These are phyloP conservation scores for Dicycla oo DNA, from an alignment of 2,888 invertebrate species.

Conservation along the genomic window DNA sequence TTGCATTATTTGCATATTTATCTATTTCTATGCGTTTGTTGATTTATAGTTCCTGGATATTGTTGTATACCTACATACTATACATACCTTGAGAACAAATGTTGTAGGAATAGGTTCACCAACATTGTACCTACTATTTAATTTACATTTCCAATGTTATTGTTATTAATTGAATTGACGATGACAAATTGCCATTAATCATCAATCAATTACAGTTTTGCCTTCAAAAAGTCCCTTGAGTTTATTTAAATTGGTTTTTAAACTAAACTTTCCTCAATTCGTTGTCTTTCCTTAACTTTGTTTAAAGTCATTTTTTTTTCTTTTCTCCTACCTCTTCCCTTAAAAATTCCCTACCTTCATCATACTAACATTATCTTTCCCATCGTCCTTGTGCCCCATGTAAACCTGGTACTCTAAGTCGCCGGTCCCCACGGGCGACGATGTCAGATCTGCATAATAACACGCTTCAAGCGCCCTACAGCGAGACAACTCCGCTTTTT, in stretches of 20 bases:
- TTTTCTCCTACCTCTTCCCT: too few species aligned
- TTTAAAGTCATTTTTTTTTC: too few species aligned
- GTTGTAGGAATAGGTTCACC: not conserved
- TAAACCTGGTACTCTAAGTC: constrained; percentile 65
- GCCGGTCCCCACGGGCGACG: constrained; percentile 62
- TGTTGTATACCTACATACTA: too few species aligned
- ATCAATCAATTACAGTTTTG: not conserved
- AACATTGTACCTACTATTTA: too few species aligned
- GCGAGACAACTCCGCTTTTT: constrained; percentile 60
- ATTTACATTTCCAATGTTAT: not conserved
- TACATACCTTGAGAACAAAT: too few species aligned
- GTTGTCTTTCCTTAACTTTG: not conserved
- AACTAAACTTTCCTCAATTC: not conserved
- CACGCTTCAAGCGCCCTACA: constrained; percentile 56
- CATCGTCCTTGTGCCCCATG: constrained; percentile 65
- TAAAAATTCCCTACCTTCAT: not conserved
- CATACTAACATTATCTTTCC: not conserved
- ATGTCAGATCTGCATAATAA: constrained; percentile 66
- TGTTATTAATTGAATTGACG: not conserved
- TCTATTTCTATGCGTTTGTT: not conserved
- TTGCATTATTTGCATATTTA: constrained; percentile 17
- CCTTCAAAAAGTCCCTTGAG: not conserved
- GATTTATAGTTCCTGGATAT: not conserved
- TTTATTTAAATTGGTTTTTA: not conserved
- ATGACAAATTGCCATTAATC: not conserved